Conservation (phyloP, 2,113 vertebrate species). For the Synchiropus splendidus region DNA sequence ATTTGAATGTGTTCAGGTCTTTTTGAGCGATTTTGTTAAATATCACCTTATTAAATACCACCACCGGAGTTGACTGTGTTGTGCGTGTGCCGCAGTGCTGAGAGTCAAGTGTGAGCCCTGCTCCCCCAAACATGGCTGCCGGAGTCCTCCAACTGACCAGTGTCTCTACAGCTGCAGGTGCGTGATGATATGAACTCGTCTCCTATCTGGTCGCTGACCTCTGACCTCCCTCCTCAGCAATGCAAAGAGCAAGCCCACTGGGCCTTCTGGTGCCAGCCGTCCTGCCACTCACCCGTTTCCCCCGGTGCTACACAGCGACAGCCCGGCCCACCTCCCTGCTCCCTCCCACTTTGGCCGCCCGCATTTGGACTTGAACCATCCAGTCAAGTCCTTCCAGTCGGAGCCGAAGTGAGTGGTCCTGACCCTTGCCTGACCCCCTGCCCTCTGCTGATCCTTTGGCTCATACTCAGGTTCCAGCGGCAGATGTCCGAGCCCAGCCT, state of each 20-base stretch:
- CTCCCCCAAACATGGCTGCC: conserved; percentile 76
- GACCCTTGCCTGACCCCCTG: too few species aligned
- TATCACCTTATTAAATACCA: too few species aligned
- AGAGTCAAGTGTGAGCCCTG: conserved; percentile 88
- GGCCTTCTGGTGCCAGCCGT: conserved; percentile 74
- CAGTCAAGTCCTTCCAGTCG: conserved; percentile 69
- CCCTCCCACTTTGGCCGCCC: conserved; percentile 47
- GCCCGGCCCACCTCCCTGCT: conserved; percentile 38
- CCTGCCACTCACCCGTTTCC: conserved; percentile 41
- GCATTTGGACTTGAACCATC: conserved; percentile 75
- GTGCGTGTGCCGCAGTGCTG: conserved; percentile 70
- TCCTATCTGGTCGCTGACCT: too few species aligned
- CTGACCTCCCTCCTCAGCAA: conserved; percentile 43
- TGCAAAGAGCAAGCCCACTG: conserved; percentile 83
- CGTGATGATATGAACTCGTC: too few species aligned
- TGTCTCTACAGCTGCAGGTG: conserved; percentile 94
- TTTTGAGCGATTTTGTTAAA: too few species aligned
- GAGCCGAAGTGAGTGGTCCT: conserved; percentile 75
- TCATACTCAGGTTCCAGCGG: conserved; percentile 76
- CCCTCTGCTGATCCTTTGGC: too few species aligned
- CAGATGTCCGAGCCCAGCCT: conserved; percentile 82
- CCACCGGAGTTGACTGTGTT: too few species aligned
- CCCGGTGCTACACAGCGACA: conserved; percentile 42
- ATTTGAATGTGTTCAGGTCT: too few species aligned
- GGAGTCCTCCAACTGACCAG: conserved; percentile 77